Conservation (phyloP, 2,797 vertebrate genomes). For the Danio tinwini region DNA sequence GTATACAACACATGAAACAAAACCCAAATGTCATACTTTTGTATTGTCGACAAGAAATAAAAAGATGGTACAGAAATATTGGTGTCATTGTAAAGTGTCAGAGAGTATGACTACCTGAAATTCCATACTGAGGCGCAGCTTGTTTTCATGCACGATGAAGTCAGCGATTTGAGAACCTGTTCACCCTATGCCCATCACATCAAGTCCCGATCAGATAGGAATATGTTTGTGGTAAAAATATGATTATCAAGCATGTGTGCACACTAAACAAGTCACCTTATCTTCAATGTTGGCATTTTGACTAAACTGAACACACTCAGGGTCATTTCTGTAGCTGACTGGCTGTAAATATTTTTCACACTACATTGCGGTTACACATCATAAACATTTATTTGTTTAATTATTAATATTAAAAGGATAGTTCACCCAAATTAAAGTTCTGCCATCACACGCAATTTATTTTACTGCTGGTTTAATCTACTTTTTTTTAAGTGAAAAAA, state of each 20-base stretch:
- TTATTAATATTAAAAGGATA: neutral
- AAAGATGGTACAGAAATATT: neutral
- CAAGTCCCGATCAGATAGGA: neutral
- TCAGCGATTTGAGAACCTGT: conserved; percentile 6
- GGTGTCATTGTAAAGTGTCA: neutral
- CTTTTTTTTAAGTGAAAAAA: too few species aligned
- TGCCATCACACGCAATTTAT: too few species aligned
- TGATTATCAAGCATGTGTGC: conserved; percentile 62
- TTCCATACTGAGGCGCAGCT: neutral
- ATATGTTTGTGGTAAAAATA: conserved; percentile 69
- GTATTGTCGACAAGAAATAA: conserved; percentile 3
- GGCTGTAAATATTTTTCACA: neutral
- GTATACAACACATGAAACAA: neutral
- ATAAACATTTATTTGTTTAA: neutral
- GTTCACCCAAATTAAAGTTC: too few species aligned
- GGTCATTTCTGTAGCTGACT: neutral
- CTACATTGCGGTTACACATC: neutral
- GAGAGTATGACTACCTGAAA: neutral
- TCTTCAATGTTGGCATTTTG: conserved; percentile 13
- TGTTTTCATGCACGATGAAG: neutral
- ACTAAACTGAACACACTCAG: neutral
- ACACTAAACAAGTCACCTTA: conserved; percentile 62
- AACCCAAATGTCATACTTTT: neutral
- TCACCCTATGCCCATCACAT: neutral
- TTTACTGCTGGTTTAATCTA: too few species aligned